Evolutionary conservation across 2,888 invertebrate genomes (phyloP).

Genomic region (Chorisops tibialis): DNA sequence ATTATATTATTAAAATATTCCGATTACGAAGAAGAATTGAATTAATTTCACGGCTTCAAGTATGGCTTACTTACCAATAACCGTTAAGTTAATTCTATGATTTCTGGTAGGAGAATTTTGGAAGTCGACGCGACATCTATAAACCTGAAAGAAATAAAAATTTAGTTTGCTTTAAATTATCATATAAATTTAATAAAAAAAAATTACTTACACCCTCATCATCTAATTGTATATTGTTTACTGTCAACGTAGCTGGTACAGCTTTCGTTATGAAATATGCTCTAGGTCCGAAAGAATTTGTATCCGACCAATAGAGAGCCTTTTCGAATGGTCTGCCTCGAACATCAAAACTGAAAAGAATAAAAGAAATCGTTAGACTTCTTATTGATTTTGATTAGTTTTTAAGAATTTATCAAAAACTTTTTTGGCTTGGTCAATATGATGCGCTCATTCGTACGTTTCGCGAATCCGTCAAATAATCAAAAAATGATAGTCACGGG

Average conservation of each 20-base stretch:
- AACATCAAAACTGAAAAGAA: conserved; percentile 71
- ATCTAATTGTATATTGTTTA: conserved; percentile 79
- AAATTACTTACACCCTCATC: conserved; percentile 68
- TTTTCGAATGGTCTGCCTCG: conserved; percentile 77
- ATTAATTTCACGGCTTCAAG: too few relatives aligned
- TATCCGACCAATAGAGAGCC: conserved; percentile 80
- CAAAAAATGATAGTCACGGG: too few relatives aligned
- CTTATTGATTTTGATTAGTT: too few relatives aligned
- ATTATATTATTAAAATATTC: background rate
- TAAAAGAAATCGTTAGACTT: background rate
- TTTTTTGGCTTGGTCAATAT: too few relatives aligned
- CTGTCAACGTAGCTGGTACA: conserved; percentile 74
- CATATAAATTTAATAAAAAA: background rate
- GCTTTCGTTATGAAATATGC: conserved; percentile 81
- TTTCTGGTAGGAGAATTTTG: conserved; percentile 84
- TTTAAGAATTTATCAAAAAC: too few relatives aligned
- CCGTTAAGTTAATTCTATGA: conserved; percentile 82
- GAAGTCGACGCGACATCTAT: conserved; percentile 87
- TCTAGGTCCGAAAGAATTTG: conserved; percentile 76
- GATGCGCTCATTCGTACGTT: too few relatives aligned
- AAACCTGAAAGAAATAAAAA: conserved; percentile 52
- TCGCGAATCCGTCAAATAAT: too few relatives aligned
- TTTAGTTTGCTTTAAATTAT: background rate
- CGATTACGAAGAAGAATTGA: too few relatives aligned
- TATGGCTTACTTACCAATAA: conserved; percentile 89